Conservation (phyloP, 1,140 invertebrate genomes). For the Patella vulgata region DNA sequence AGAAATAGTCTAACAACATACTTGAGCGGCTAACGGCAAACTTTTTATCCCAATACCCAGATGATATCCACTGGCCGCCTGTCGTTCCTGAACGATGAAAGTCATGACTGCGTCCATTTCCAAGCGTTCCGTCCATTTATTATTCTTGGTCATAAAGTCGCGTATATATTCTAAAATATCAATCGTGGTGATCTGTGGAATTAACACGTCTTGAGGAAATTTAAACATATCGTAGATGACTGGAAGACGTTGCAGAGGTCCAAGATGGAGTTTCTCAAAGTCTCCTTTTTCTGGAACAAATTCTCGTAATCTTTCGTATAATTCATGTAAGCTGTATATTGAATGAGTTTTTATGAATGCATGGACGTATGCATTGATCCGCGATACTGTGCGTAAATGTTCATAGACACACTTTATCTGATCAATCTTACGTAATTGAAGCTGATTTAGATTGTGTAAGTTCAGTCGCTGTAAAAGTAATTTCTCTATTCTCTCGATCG, state of each 20-base stretch:
- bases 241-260: constrained; percentile 57
- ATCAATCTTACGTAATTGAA: constrained; percentile 10
- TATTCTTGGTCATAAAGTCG: constrained; percentile 47
- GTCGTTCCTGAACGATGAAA: constrained; percentile 48
- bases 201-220: constrained; percentile 49
- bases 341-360: constrained; percentile 51
- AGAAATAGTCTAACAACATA: no score
- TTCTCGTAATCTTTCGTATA: constrained; percentile 44
- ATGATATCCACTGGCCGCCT: constrained; percentile 46
- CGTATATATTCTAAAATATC: constrained; percentile 57
- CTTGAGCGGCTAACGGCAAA: constrained; percentile 54
- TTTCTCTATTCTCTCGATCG: constrained; percentile 40
- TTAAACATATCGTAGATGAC: constrained; percentile 58
- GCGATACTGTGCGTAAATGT: constrained; percentile 38
- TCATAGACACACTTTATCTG: constrained; percentile 45
- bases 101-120: constrained; percentile 56
- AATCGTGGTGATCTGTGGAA: constrained; percentile 54
- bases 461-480: constrained; percentile 42
- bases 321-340: constrained; percentile 57
- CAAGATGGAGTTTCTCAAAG: constrained; percentile 54
- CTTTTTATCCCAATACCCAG: constrained; percentile 61
- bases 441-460: neutral
- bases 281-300: constrained; percentile 43
- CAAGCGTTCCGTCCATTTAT: constrained; percentile 50
- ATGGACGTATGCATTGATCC: constrained; percentile 58